Conservation (phyloP, 2,797 vertebrate species). For the Bovichtus variegatus region DNA sequence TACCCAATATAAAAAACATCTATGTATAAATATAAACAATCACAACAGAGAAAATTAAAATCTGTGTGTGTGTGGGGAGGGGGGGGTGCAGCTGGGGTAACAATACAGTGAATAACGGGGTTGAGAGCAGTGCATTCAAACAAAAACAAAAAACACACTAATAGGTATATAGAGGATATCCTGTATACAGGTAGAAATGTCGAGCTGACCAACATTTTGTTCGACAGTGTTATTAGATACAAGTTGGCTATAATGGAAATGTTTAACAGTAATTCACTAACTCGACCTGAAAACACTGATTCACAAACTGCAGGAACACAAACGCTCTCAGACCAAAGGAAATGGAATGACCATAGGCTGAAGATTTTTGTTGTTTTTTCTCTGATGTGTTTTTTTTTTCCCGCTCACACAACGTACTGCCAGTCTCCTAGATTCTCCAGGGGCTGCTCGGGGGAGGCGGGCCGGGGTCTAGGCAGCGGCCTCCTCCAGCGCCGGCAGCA, state of each 20-base stretch:
- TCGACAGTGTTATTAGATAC: conserved; percentile 60
- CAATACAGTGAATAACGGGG: conserved; percentile 72
- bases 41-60: conserved; percentile 65
- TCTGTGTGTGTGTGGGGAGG: neutral
- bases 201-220: conserved; percentile 64
- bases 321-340: conserved; percentile 50
- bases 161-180: conserved; percentile 62
- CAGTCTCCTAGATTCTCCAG: conserved; percentile 28
- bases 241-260: conserved; percentile 59
- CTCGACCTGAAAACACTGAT: conserved; percentile 61
- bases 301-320: conserved; percentile 49
- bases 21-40: conserved; percentile 76
- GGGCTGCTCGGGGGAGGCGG: neutral
- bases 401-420: conserved; percentile 41
- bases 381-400: conserved; percentile 43
- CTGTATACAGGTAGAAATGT: conserved; percentile 66
- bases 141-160: conserved; percentile 62
- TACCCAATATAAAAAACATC: conserved; percentile 73
- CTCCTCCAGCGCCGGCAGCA: conserved; percentile 85
- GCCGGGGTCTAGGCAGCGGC: conserved; percentile 81
- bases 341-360: conserved; percentile 81
- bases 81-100: conserved; percentile 41
- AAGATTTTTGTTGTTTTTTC: conserved; percentile 41
- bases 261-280: conserved; percentile 66
- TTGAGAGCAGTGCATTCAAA: conserved; percentile 83